Evolutionary conservation across 1,140 invertebrate genomes (phyloP).

Genomic region (Drosophila orena): DNA sequence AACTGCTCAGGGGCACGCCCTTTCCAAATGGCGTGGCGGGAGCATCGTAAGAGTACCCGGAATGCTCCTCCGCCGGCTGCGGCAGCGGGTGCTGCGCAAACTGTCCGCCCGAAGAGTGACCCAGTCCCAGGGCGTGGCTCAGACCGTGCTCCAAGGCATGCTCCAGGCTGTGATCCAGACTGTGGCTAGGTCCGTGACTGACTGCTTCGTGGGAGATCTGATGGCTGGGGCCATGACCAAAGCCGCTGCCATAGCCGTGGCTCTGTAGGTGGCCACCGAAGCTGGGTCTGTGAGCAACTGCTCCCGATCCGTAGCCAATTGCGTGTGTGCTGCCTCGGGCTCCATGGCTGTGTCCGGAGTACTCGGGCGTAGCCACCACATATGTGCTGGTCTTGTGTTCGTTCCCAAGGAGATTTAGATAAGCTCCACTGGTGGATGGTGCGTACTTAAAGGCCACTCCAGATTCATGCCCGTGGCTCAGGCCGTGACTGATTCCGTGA

Average conservation of each 20-base stretch:
- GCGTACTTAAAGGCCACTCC: conserved; percentile 39
- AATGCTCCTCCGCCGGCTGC: conserved; percentile 28
- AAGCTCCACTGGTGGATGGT: conserved; percentile 9
- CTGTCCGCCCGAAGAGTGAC: conserved; percentile 11
- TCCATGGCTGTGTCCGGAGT: conserved; percentile 6
- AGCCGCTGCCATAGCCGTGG: conserved; percentile 16
- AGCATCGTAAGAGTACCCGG: conserved; percentile 56
- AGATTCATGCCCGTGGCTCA: conserved; percentile 7
- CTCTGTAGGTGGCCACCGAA: conserved; percentile 9
- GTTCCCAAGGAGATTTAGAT: conserved; percentile 24
- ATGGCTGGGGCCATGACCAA: conserved; percentile 4
- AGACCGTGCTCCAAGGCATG: conserved; percentile 33
- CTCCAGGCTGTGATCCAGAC: conserved; percentile 12
- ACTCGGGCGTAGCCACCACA: conserved; percentile 47
- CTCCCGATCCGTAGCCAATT: conserved; percentile 1
- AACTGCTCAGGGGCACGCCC: conserved; percentile 55
- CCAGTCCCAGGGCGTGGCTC: conserved; percentile 29
- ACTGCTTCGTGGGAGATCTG: conserved; percentile 11
- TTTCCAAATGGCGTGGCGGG: conserved; percentile 54
- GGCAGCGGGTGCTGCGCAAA: conserved; percentile 34
- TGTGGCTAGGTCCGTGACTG: conserved; percentile 22
- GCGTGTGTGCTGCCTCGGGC: neutral
- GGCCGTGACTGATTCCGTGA: conserved; percentile 5
- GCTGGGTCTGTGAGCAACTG: neutral
- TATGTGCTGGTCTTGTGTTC: conserved; percentile 60